These are phyloP conservation scores for Takifugu flavidus DNA, from an alignment of 2,113 vertebrate species.

Conservation along the genomic window DNA sequence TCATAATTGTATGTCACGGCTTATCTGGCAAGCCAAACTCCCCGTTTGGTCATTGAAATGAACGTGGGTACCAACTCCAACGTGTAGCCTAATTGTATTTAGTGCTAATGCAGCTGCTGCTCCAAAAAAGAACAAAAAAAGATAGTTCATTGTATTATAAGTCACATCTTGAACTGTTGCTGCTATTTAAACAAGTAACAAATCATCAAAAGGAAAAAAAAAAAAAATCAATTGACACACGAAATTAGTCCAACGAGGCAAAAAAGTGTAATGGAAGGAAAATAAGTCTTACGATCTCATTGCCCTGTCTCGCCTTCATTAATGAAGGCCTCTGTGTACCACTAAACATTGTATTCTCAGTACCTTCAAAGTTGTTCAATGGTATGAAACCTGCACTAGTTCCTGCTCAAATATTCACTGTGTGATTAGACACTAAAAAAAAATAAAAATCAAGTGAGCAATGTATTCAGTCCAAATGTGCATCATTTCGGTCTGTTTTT, in stretches of 20 bases:
- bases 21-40: slow-evolving; percentile 72
- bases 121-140: slow-evolving; percentile 37
- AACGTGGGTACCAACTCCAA: slow-evolving; percentile 28
- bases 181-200: slow-evolving; percentile 33
- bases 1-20: slow-evolving; percentile 77
- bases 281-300: slow-evolving; percentile 76
- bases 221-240: slow-evolving; percentile 38
- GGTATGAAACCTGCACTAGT: too few species aligned
- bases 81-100: slow-evolving; percentile 49
- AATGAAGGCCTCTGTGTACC: slow-evolving; percentile 12
- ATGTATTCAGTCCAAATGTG: too few species aligned
- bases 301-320: slow-evolving; percentile 43
- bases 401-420: too few species aligned
- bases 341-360: too few species aligned
- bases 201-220: slow-evolving; percentile 23
- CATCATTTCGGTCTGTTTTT: too few species aligned
- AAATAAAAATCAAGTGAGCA: too few species aligned
- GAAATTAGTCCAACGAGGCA: slow-evolving; percentile 47
- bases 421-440: too few species aligned
- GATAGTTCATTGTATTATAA: slow-evolving; percentile 75
- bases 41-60: slow-evolving; percentile 56
- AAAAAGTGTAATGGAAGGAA: slow-evolving; percentile 62
- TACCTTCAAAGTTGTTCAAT: too few species aligned
- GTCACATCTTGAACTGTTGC: slow-evolving; percentile 21
- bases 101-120: slow-evolving; percentile 40